These are phyloP conservation scores for Trichopoda pennipes DNA, from an alignment of 2,888 invertebrate genomes.

Conservation along the genomic window DNA sequence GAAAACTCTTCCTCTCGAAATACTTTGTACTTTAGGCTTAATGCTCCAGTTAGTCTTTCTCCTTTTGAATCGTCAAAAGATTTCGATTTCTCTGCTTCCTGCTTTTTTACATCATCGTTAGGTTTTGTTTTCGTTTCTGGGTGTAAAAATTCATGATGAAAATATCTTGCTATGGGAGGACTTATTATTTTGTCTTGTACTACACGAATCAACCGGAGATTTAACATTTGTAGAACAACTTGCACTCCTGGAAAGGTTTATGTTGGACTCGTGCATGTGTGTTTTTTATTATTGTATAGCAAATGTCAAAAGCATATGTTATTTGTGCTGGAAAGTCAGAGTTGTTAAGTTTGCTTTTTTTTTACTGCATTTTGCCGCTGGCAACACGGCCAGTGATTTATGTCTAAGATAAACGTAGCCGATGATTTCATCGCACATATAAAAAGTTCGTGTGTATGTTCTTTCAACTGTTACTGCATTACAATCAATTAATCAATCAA, in stretches of 20 bases:
- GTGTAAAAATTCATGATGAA: conserved; percentile 77
- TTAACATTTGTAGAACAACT: conserved; percentile 71
- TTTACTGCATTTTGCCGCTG: background rate
- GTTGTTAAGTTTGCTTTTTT: background rate
- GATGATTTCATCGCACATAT: too few species aligned
- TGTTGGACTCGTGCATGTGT: background rate
- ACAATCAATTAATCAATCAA: too few species aligned
- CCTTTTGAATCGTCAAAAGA: background rate
- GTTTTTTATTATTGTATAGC: background rate
- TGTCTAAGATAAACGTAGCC: too few species aligned
- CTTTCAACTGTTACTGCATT: too few species aligned
- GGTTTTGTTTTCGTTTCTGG: conserved; percentile 64
- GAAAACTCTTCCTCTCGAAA: conserved; percentile 87
- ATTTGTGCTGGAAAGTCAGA: background rate
- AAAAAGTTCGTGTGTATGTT: too few species aligned
- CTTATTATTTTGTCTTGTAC: conserved; percentile 73
- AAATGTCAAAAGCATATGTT: conserved; percentile 40
- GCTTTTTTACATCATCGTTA: background rate
- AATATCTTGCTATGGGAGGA: conserved; percentile 73
- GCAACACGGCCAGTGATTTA: background rate
- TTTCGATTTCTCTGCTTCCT: background rate
- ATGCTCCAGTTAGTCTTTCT: conserved; percentile 80
- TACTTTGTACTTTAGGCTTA: conserved; percentile 85
- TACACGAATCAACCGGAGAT: conserved; percentile 72
- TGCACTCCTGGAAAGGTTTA: background rate